Percentiles rank a stretch among this genome's conserved stretches.
These are phyloP conservation scores for Loripinus fragilis DNA, from an alignment of 2,888 invertebrate species.

Conservation along the genomic window DNA sequence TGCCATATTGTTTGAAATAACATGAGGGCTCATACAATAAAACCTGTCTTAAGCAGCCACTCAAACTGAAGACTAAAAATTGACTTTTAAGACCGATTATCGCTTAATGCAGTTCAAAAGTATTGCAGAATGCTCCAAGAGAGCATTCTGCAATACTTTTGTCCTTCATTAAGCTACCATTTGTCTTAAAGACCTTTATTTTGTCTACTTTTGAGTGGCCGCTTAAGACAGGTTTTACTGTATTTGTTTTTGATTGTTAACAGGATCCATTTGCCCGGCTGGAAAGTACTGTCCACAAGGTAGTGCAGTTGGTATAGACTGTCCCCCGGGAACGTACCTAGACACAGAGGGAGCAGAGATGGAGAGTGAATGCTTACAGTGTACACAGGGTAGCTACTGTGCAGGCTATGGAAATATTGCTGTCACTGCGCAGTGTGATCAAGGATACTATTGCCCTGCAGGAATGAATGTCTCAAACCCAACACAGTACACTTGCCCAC, in stretches of 20 bases:
- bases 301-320: constrained; percentile 72
- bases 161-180: too few relatives aligned
- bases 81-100: too few relatives aligned
- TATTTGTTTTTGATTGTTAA: neutral
- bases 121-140: too few relatives aligned
- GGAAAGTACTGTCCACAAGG: constrained; percentile 75
- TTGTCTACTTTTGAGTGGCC: too few relatives aligned
- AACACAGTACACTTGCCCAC: constrained; percentile 74
- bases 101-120: too few relatives aligned
- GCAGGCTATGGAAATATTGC: constrained; percentile 76
- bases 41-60: too few relatives aligned
- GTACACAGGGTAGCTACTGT: constrained; percentile 78
- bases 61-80: too few relatives aligned
- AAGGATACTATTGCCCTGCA: constrained; percentile 79
- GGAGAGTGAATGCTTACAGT: constrained; percentile 74
- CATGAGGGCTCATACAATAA: too few relatives aligned
- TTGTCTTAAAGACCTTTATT: too few relatives aligned
- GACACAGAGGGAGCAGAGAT: constrained; percentile 73
- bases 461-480: constrained; percentile 76
- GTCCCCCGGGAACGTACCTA: constrained; percentile 80
- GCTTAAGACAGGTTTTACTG: neutral
- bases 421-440: constrained; percentile 72
- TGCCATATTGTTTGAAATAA: too few relatives aligned
- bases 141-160: too few relatives aligned
- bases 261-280: constrained; percentile 74